Conservation (phyloP, 2,113 vertebrate species). For the Gymnarchus niloticus region DNA sequence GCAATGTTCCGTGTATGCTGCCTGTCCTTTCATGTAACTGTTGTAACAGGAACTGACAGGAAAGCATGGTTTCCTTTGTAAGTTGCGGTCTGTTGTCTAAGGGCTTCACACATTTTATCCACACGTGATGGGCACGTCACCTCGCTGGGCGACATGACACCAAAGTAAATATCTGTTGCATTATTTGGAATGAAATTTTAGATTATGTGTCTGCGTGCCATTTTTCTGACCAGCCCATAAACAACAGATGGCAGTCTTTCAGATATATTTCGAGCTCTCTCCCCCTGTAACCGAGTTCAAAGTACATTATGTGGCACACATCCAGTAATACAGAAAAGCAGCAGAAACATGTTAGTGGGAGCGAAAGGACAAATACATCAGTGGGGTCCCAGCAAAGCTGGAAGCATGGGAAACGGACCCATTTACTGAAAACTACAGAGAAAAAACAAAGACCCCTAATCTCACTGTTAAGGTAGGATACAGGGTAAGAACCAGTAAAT, state of each 20-base stretch:
- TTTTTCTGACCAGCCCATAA: neutral
- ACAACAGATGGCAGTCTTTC: neutral
- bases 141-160: neutral
- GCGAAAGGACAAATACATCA: neutral
- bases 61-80: neutral
- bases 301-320: neutral
- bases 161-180: neutral
- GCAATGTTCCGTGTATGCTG: neutral
- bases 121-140: neutral
- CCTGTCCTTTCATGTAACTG: neutral
- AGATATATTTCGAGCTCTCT: neutral
- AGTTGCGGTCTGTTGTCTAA: neutral
- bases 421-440: neutral
- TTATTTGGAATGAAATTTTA: neutral
- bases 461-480: neutral
- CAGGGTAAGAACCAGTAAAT: neutral
- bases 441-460: neutral
- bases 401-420: neutral
- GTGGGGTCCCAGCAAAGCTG: neutral
- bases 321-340: slow-evolving; percentile 1
- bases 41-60: neutral
- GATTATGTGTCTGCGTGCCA: neutral
- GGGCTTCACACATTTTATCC: too few species aligned
- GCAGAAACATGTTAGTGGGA: neutral
- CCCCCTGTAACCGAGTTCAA: slow-evolving; percentile 6